phyloP scores from a whole-genome alignment of 2,888 invertebrate species.

The Cremastobaeus sp. region DNA sequence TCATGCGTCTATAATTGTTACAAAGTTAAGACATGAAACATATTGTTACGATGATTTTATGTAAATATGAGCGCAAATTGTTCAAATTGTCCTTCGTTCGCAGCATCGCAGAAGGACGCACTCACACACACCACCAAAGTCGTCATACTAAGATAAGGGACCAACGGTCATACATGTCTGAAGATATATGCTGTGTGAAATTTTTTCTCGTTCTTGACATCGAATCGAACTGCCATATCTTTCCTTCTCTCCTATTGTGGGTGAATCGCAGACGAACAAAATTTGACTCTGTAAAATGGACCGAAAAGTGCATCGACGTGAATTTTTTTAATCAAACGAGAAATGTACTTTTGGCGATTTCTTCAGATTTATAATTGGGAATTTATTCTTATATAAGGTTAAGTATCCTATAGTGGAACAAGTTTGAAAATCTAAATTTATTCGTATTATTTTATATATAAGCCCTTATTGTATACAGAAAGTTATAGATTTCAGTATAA shows the following conservation, averaged over 20 bases:
- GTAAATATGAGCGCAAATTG: constrained; percentile 13
- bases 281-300: neutral
- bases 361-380: no score
- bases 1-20: no score
- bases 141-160: constrained; percentile 35
- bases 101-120: constrained; percentile 6
- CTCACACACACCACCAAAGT: constrained; percentile 15
- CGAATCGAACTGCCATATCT: constrained; percentile 12
- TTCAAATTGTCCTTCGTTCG: neutral
- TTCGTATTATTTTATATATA: no score
- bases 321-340: no score
- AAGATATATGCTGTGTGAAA: constrained; percentile 14
- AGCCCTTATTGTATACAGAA: no score
- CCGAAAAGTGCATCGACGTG: no score
- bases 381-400: no score
- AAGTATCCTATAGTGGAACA: no score
- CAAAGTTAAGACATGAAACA: constrained; percentile 12
- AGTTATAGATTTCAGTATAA: no score
- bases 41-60: constrained; percentile 13
- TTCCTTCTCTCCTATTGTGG: constrained; percentile 8
- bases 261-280: neutral
- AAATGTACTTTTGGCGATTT: no score
- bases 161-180: constrained; percentile 39
- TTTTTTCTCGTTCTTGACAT: constrained; percentile 1
- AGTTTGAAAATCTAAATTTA: no score